Percentiles rank a stretch among this genome's conserved stretches.
These are phyloP conservation scores for Psammodynastes pulverulentus DNA, from an alignment of 2,113 vertebrate species.

Conservation along the genomic window DNA sequence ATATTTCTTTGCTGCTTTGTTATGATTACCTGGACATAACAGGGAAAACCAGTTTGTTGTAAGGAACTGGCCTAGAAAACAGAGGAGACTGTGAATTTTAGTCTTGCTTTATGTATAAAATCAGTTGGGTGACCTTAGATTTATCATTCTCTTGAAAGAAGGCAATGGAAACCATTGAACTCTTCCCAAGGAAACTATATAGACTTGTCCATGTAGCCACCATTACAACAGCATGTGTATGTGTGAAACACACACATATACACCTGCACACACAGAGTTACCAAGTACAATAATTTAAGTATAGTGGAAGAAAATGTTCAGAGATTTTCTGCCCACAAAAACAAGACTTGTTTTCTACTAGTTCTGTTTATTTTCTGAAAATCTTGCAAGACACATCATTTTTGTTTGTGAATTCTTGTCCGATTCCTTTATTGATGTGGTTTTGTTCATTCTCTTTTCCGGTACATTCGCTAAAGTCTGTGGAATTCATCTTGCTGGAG, in stretches of 20 bases:
- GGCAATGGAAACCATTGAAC: neutral
- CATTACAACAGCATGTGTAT: neutral
- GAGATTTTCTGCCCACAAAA: neutral
- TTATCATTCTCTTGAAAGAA: neutral
- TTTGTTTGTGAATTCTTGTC: neutral
- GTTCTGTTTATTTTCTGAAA: neutral
- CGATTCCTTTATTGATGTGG: neutral
- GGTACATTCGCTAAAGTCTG: neutral
- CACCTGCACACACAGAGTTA: neutral
- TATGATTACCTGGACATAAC: neutral
- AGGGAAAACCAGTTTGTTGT: too few relatives aligned
- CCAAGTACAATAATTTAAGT: neutral
- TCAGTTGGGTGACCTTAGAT: neutral
- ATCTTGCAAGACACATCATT: neutral
- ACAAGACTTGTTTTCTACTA: neutral
- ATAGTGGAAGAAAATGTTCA: neutral
- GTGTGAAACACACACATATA: neutral
- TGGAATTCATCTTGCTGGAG: neutral
- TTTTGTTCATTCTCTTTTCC: neutral
- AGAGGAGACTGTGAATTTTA: neutral
- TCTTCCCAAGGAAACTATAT: neutral
- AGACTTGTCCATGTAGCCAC: neutral
- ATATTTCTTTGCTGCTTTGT: neutral
- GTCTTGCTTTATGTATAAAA: neutral
- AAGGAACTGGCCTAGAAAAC: neutral